Percentiles rank a stretch among this genome's conserved stretches.
These are phyloP conservation scores for Phyllotreta cruciferae DNA, from an alignment of 2,888 invertebrate genomes.

Conservation along the genomic window DNA sequence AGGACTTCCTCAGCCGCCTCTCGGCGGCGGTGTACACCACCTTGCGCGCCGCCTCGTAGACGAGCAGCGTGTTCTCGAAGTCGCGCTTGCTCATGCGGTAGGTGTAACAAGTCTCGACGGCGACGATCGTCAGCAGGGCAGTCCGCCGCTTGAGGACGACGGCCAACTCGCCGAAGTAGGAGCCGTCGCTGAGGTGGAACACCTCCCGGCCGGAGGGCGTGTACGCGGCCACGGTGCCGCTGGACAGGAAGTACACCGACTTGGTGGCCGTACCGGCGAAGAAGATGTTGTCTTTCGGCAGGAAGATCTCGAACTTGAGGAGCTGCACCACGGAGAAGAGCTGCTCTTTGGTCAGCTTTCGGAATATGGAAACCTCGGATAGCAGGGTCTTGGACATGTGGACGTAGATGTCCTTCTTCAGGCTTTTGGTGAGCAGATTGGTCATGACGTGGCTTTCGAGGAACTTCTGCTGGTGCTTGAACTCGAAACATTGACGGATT, in stretches of 20 bases:
- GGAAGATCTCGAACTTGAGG: constrained; percentile 65
- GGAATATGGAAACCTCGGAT: constrained; percentile 64
- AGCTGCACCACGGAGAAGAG: constrained; percentile 63
- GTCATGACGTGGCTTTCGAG: constrained; percentile 57
- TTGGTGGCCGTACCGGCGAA: constrained; percentile 66
- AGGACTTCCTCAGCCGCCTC: constrained; percentile 22
- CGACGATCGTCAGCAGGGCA: constrained; percentile 65
- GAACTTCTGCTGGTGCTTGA: constrained; percentile 57
- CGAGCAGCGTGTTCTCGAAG: constrained; percentile 56
- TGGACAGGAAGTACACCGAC: constrained; percentile 70
- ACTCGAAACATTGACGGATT: constrained; percentile 55
- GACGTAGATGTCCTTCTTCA: constrained; percentile 63
- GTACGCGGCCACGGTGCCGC: constrained; percentile 68
- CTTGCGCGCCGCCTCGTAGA: constrained; percentile 30
- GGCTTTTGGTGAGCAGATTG: constrained; percentile 47
- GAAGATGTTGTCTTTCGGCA: constrained; percentile 68
- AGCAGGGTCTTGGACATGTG: constrained; percentile 65
- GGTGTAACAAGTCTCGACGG: constrained; percentile 67
- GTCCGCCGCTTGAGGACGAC: constrained; percentile 65
- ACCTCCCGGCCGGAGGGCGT: constrained; percentile 70
- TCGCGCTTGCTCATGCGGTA: constrained; percentile 64
- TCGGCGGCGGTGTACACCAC: constrained; percentile 36
- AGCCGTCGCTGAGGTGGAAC: constrained; percentile 62
- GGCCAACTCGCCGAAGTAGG: constrained; percentile 69
- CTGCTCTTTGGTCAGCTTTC: constrained; percentile 60